These are phyloP conservation scores for Heliothis peltigera DNA, from an alignment of 2,888 invertebrate genomes.

Conservation along the genomic window DNA sequence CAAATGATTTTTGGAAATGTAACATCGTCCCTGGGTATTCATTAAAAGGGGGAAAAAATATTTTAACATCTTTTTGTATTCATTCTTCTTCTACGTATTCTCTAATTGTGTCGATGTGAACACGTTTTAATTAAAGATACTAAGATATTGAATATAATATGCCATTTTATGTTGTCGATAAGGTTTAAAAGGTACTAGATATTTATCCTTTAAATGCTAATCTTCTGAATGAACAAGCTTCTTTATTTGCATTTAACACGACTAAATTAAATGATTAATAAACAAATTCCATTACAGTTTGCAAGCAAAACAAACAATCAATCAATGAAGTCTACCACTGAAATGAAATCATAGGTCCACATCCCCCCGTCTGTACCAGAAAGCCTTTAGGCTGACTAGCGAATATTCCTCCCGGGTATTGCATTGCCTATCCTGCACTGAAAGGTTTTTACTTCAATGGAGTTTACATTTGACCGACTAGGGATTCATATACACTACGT, in stretches of 20 bases:
- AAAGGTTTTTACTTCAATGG: slow-evolving; percentile 46
- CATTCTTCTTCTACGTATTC: too few species aligned
- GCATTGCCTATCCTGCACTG: slow-evolving; percentile 28
- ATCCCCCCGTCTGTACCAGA: slow-evolving; percentile 29
- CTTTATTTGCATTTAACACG: too few species aligned
- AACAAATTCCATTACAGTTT: not conserved
- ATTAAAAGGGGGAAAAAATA: slow-evolving; percentile 6
- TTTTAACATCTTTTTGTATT: too few species aligned
- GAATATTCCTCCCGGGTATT: slow-evolving; percentile 49
- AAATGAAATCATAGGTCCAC: slow-evolving; percentile 24
- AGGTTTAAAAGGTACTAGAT: too few species aligned
- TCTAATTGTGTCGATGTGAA: too few species aligned
- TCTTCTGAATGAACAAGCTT: too few species aligned
- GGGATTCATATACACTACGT: not conserved
- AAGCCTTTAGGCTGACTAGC: slow-evolving; percentile 45
- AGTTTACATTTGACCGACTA: slow-evolving; percentile 17
- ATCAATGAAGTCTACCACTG: not conserved
- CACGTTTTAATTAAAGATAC: too few species aligned
- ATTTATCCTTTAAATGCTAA: too few species aligned
- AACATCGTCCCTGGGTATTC: not conserved
- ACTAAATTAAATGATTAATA: too few species aligned
- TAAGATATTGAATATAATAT: too few species aligned
- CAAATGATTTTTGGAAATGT: not conserved
- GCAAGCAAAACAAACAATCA: slow-evolving; percentile 1
- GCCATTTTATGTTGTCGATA: too few species aligned